Evolutionary conservation across 2,113 vertebrate species (phyloP).

Genomic region (Crotophaga sulcirostris): DNA sequence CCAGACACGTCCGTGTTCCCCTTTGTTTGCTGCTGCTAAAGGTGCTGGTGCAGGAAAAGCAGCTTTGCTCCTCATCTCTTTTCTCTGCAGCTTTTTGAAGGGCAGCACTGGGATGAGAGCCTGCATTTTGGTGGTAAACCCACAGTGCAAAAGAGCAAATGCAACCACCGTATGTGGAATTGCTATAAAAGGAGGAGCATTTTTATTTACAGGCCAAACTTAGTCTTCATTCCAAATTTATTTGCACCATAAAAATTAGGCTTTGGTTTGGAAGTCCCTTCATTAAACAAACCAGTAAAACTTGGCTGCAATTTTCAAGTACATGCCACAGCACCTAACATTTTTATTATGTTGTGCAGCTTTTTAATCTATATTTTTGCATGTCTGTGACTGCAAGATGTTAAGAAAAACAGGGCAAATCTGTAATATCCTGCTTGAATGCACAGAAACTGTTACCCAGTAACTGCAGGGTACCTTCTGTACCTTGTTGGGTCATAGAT

Average conservation of each 20-base stretch:
- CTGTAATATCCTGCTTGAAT: neutral
- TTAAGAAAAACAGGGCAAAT: neutral
- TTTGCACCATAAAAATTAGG: neutral
- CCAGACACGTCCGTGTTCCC: neutral
- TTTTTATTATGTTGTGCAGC: neutral
- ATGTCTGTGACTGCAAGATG: neutral
- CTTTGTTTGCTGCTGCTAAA: neutral
- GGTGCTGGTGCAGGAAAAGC: neutral
- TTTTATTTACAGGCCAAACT: neutral
- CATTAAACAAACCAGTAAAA: neutral
- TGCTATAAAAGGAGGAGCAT: neutral
- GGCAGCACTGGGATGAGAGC: no score
- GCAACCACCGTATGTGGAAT: neutral
- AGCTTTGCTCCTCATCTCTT: neutral
- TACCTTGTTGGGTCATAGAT: constrained; percentile 1
- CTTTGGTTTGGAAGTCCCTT: neutral
- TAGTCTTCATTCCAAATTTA: neutral
- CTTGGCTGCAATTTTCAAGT: neutral
- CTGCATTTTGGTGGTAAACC: neutral
- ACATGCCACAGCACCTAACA: neutral
- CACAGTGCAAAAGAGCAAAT: neutral
- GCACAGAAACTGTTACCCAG: neutral
- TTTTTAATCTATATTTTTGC: neutral
- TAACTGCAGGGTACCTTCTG: neutral
- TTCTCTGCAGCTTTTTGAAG: no score